Percentiles rank a stretch among this genome's conserved stretches.
phyloP scores from a whole-genome alignment of 1,140 invertebrate species.

The Lordiphosa mommai region DNA sequence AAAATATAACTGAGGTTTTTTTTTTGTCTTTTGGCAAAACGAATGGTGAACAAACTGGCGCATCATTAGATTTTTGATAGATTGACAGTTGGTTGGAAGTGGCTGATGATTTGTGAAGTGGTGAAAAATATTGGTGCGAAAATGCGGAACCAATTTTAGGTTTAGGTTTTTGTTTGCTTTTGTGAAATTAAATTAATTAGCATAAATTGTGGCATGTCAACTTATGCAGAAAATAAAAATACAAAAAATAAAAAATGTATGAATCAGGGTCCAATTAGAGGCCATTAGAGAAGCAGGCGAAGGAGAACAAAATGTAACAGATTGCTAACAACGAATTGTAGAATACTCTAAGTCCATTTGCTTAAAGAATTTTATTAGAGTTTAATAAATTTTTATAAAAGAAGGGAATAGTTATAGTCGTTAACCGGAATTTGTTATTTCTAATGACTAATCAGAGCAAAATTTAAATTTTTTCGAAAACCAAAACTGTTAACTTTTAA shows the following conservation, averaged over 20 bases:
- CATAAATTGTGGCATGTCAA: constrained; percentile 14
- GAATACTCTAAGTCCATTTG: too few relatives aligned
- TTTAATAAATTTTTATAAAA: too few relatives aligned
- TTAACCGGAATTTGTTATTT: too few relatives aligned
- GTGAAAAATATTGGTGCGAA: constrained; percentile 36
- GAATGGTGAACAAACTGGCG: constrained; percentile 12
- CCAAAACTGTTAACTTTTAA: too few relatives aligned
- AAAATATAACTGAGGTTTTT: constrained; percentile 9
- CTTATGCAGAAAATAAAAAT: constrained; percentile 31
- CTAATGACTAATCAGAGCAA: too few relatives aligned
- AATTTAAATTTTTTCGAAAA: too few relatives aligned
- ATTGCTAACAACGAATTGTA: too few relatives aligned
- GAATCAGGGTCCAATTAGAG: constrained; percentile 38
- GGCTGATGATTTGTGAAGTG: constrained; percentile 24
- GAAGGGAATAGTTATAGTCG: too few relatives aligned
- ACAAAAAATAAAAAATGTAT: constrained; percentile 35
- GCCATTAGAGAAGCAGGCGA: constrained; percentile 12
- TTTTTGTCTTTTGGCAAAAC: constrained; percentile 22
- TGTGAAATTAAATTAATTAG: constrained; percentile 47
- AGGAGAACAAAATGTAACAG: not conserved
- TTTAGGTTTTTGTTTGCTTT: constrained; percentile 6
- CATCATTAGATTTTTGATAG: constrained; percentile 49
- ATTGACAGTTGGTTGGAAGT: constrained; percentile 16
- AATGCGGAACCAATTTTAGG: constrained; percentile 45
- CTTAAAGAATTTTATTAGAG: too few relatives aligned